phyloP scores from a whole-genome alignment of 2,797 vertebrate genomes.

The Labeo calbasu region DNA sequence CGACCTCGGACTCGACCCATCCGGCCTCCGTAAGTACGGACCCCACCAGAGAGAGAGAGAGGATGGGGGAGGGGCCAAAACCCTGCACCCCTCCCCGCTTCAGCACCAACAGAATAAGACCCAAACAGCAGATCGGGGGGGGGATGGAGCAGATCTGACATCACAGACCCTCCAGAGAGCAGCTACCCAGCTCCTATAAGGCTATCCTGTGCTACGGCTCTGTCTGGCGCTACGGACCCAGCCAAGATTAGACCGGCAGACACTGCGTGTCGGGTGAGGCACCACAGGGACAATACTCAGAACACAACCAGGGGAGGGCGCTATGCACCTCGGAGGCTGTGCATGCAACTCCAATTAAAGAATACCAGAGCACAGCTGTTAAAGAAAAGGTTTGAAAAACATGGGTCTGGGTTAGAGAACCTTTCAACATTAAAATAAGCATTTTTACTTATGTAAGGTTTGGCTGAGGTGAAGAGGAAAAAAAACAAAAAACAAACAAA shows the following conservation, averaged over 20 bases:
- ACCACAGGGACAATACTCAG: slow-evolving; percentile 95
- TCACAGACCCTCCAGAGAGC: slow-evolving; percentile 86
- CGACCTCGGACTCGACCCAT: slow-evolving; percentile 83
- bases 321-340: slow-evolving; percentile 81
- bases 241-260: slow-evolving; percentile 95
- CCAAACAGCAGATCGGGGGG: slow-evolving; percentile 81
- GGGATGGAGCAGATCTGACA: slow-evolving; percentile 76
- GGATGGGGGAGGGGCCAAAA: slow-evolving; percentile 76
- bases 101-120: slow-evolving; percentile 85
- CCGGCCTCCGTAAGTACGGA: slow-evolving; percentile 86
- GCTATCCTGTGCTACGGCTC: slow-evolving; percentile 96
- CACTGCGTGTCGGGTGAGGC: slow-evolving; percentile 95
- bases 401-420: slow-evolving; percentile 79
- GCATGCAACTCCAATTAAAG: slow-evolving; percentile 82
- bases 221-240: slow-evolving; percentile 86
- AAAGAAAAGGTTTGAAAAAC: slow-evolving; percentile 81
- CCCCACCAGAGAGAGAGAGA: slow-evolving; percentile 85
- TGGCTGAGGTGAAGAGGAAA: slow-evolving; percentile 40
- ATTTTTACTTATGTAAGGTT: slow-evolving; percentile 52
- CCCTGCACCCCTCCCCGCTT: slow-evolving; percentile 77
- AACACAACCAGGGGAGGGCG: slow-evolving; percentile 90
- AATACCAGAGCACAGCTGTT: slow-evolving; percentile 88
- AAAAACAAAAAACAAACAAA: not conserved
- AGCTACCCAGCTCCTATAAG: slow-evolving; percentile 87
- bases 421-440: slow-evolving; percentile 65